Conservation (phyloP, 2,797 vertebrate genomes). For the Paedocypris micromegethes region DNA sequence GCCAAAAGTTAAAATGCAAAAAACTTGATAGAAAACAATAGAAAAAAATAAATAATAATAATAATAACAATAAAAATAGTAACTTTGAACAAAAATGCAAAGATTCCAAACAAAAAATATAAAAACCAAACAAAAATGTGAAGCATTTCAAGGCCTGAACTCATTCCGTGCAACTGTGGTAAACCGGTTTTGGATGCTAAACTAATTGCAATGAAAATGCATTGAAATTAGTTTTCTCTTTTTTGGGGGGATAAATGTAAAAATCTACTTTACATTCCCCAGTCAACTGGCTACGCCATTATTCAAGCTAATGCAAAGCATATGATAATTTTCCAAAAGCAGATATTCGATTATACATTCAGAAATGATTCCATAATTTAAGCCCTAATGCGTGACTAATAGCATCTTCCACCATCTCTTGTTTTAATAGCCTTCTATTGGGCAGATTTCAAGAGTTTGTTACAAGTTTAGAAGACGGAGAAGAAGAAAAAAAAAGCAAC, state of each 20-base stretch:
- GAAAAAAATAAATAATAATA: too few relatives aligned
- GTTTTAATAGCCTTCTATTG: conserved; percentile 58
- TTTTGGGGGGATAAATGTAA: background rate
- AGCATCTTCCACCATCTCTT: conserved; percentile 57
- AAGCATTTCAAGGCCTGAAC: background rate
- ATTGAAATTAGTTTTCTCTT: too few relatives aligned
- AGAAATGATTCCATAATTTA: conserved; percentile 67
- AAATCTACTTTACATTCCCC: conserved; percentile 7
- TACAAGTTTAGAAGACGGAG: conserved; percentile 47
- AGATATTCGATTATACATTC: conserved; percentile 67
- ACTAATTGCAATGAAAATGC: background rate
- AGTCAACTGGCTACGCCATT: conserved; percentile 18
- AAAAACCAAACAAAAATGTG: too few relatives aligned
- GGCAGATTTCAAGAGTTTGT: conserved; percentile 58
- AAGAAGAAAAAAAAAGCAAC: conserved; percentile 45
- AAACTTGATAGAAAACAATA: too few relatives aligned
- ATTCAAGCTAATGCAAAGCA: conserved; percentile 56
- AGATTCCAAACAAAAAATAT: too few relatives aligned
- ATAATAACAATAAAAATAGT: too few relatives aligned
- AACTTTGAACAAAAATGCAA: too few relatives aligned
- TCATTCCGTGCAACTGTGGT: background rate
- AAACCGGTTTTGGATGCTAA: conserved; percentile 1
- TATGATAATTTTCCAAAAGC: conserved; percentile 58
- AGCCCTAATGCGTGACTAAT: conserved; percentile 69
- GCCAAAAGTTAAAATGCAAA: too few relatives aligned